Percentiles rank a stretch among this genome's conserved stretches.
Conservation (phyloP, 92 coral and sea anemone genomes). For the Palythoa caribaeorum region DNA sequence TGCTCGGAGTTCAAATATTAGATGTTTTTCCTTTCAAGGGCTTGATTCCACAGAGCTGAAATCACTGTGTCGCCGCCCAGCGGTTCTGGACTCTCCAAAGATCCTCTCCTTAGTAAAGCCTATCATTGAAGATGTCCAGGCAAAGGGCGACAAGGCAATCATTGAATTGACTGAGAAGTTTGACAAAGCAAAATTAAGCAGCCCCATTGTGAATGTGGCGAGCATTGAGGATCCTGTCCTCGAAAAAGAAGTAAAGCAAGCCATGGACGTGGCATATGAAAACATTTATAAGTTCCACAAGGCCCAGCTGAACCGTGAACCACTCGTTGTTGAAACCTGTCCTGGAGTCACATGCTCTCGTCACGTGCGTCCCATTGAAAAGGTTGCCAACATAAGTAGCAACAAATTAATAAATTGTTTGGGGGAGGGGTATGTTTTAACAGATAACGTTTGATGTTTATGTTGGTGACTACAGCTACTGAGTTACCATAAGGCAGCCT, state of each 20-base stretch:
- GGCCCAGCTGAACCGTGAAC: slow-evolving; percentile 59
- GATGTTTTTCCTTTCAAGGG: slow-evolving; percentile 27
- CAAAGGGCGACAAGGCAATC: slow-evolving; percentile 54
- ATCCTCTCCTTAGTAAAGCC: slow-evolving; percentile 60
- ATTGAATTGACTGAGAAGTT: slow-evolving; percentile 61
- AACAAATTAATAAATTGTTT: background rate
- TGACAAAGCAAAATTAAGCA: slow-evolving; percentile 56
- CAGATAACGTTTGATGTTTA: background rate
- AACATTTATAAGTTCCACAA: slow-evolving; percentile 64
- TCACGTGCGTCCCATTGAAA: slow-evolving; percentile 62
- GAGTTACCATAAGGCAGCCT: too few species aligned
- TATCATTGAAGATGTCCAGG: slow-evolving; percentile 42
- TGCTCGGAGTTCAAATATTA: slow-evolving; percentile 1
- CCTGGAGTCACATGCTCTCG: slow-evolving; percentile 67
- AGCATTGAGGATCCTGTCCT: slow-evolving; percentile 18
- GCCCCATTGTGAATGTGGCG: slow-evolving; percentile 46
- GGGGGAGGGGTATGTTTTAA: background rate
- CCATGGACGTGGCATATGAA: slow-evolving; percentile 59
- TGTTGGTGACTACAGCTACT: background rate
- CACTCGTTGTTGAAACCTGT: slow-evolving; percentile 62
- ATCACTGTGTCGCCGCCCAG: slow-evolving; percentile 62
- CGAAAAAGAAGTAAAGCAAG: slow-evolving; percentile 31
- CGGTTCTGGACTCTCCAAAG: slow-evolving; percentile 55
- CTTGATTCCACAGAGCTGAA: slow-evolving; percentile 47
- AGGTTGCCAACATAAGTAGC: background rate